These are phyloP conservation scores for Dynastes tityus DNA, from an alignment of 2,888 invertebrate species.

Conservation along the genomic window DNA sequence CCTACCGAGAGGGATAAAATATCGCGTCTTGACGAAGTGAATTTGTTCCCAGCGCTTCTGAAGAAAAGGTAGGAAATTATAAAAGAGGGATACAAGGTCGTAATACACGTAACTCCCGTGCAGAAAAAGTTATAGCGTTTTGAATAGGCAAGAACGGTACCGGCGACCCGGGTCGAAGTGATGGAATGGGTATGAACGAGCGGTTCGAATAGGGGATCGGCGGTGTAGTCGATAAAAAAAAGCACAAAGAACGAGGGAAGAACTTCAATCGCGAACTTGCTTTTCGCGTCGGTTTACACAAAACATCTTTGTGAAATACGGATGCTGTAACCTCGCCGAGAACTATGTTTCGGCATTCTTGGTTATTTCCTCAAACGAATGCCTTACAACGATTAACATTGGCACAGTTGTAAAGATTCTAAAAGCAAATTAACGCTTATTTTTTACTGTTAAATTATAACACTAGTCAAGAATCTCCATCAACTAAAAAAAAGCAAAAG, in stretches of 20 bases:
- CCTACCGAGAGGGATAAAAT: conserved; percentile 27
- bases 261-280: conserved; percentile 56
- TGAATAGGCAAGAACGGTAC: conserved; percentile 52
- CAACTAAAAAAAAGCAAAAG: no score
- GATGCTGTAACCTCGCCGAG: conserved; percentile 43
- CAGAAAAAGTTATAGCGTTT: conserved; percentile 47
- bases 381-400: neutral
- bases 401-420: neutral
- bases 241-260: conserved; percentile 54
- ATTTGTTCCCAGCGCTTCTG: conserved; percentile 23
- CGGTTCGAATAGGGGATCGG: conserved; percentile 17
- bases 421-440: neutral
- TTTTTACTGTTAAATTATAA: neutral
- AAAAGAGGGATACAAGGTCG: conserved; percentile 31
- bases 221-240: conserved; percentile 48
- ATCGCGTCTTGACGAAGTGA: conserved; percentile 35
- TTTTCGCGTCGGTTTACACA: conserved; percentile 54
- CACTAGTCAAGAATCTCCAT: no score
- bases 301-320: conserved; percentile 55
- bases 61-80: conserved; percentile 47
- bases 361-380: conserved; percentile 3
- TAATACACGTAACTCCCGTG: conserved; percentile 25
- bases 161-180: conserved; percentile 25
- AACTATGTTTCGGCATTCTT: neutral
- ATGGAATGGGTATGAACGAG: neutral